These are phyloP conservation scores for Nomia melanderi DNA, from an alignment of 1,140 invertebrate genomes.

Conservation along the genomic window DNA sequence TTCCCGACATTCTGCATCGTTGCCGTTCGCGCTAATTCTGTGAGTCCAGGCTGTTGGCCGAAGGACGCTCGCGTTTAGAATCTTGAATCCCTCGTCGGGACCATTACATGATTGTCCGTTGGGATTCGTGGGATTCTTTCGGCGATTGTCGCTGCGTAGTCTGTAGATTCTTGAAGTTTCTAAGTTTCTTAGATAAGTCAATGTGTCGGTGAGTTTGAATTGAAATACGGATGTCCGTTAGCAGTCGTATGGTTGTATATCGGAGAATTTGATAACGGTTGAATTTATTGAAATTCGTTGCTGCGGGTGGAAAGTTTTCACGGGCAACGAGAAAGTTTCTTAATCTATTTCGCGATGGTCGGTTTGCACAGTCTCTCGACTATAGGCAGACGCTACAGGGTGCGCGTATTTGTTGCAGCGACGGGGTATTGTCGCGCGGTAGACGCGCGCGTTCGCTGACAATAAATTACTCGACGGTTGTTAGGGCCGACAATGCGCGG, in stretches of 20 bases:
- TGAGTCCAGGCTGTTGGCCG: neutral
- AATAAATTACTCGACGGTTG: constrained; percentile 59
- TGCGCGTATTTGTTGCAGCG: constrained; percentile 12
- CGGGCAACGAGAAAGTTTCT: constrained; percentile 22
- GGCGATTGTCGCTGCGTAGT: too few relatives aligned
- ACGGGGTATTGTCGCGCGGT: neutral
- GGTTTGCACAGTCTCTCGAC: neutral
- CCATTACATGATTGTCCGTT: neutral
- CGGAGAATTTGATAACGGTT: too few relatives aligned
- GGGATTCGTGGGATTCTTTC: too few relatives aligned
- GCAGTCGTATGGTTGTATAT: too few relatives aligned
- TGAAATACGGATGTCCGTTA: too few relatives aligned
- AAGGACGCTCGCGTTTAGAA: constrained; percentile 3
- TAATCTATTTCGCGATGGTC: neutral
- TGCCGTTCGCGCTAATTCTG: constrained; percentile 12
- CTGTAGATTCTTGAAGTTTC: too few relatives aligned
- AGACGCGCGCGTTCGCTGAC: constrained; percentile 8
- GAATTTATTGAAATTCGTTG: too few relatives aligned
- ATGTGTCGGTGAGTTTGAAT: too few relatives aligned
- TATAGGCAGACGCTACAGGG: neutral
- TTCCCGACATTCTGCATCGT: constrained; percentile 31
- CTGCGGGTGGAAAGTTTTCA: too few relatives aligned
- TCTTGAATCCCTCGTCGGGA: neutral
- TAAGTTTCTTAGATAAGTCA: too few relatives aligned
- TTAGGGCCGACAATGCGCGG: constrained; percentile 36